Conservation (phyloP, 2,797 vertebrate genomes). For the Malurus splendens region DNA sequence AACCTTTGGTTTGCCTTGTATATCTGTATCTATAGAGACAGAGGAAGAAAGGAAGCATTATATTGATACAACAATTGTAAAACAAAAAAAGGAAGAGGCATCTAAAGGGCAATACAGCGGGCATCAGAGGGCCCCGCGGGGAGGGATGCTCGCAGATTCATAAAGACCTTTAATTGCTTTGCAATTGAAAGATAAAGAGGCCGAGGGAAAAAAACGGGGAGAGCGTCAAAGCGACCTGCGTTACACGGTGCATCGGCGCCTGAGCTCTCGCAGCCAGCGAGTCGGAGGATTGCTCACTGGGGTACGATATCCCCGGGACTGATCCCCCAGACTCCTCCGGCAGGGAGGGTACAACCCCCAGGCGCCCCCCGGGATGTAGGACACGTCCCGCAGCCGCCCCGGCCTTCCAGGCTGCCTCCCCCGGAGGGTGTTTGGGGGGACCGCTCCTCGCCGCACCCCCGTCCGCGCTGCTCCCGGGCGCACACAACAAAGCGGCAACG, state of each 20-base stretch:
- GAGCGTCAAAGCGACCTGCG: slow-evolving; percentile 32
- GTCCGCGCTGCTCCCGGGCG: not conserved
- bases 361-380: not conserved
- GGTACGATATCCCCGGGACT: too few species aligned
- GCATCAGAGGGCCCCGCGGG: slow-evolving; percentile 65
- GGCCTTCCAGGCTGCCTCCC: not conserved
- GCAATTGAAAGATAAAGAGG: slow-evolving; percentile 72
- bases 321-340: not conserved
- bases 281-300: not conserved
- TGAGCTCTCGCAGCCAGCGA: not conserved
- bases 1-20: slow-evolving; percentile 71
- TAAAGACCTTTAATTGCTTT: slow-evolving; percentile 75
- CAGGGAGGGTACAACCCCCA: not conserved
- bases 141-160: slow-evolving; percentile 69
- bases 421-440: too few species aligned
- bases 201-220: not conserved
- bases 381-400: not conserved
- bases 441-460: not conserved
- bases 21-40: slow-evolving; percentile 79
- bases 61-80: slow-evolving; percentile 77
- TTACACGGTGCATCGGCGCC: not conserved
- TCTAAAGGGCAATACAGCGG: slow-evolving; percentile 73
- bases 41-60: slow-evolving; percentile 78
- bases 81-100: slow-evolving; percentile 74
- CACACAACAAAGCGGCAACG: not conserved